Percentiles rank a stretch among this genome's conserved stretches.
phyloP scores from a whole-genome alignment of 1,140 invertebrate genomes.

The Drosophila pallidifrons region DNA sequence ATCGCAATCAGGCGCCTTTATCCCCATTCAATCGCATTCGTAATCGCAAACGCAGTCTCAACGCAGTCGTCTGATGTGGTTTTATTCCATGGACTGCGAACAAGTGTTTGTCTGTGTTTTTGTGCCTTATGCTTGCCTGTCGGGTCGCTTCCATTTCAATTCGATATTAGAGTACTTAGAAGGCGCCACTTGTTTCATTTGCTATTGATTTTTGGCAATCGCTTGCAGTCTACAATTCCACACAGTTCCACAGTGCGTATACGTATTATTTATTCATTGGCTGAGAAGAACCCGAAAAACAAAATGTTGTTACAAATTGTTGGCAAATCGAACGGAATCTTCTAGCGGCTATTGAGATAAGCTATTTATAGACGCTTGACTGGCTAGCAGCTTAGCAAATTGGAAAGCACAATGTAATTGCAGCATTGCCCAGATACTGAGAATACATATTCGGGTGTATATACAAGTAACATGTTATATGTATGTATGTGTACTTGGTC shows the following conservation, averaged over 20 bases:
- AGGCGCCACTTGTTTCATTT: slow-evolving; percentile 32
- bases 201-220: slow-evolving; percentile 48
- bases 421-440: background rate
- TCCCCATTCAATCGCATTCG: slow-evolving; percentile 24
- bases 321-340: slow-evolving; percentile 35
- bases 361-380: slow-evolving; percentile 35
- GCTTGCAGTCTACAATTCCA: background rate
- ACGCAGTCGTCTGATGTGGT: slow-evolving; percentile 16
- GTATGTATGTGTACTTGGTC: slow-evolving; percentile 7
- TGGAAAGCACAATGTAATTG: slow-evolving; percentile 28
- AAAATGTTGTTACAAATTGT: slow-evolving; percentile 14
- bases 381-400: slow-evolving; percentile 29
- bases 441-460: too few species aligned
- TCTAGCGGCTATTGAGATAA: slow-evolving; percentile 11
- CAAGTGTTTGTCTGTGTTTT: slow-evolving; percentile 20
- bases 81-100: slow-evolving; percentile 12
- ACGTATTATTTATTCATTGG: slow-evolving; percentile 68
- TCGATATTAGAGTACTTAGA: slow-evolving; percentile 64
- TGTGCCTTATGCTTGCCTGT: slow-evolving; percentile 30
- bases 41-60: slow-evolving; percentile 2
- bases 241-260: slow-evolving; percentile 15
- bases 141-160: slow-evolving; percentile 65
- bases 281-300: slow-evolving; percentile 11
- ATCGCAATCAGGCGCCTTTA: slow-evolving; percentile 63
- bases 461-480: too few species aligned